Percentiles rank a stretch among this genome's conserved stretches.
Conservation (phyloP, 2,888 invertebrate species). For the Thyatira batis region DNA sequence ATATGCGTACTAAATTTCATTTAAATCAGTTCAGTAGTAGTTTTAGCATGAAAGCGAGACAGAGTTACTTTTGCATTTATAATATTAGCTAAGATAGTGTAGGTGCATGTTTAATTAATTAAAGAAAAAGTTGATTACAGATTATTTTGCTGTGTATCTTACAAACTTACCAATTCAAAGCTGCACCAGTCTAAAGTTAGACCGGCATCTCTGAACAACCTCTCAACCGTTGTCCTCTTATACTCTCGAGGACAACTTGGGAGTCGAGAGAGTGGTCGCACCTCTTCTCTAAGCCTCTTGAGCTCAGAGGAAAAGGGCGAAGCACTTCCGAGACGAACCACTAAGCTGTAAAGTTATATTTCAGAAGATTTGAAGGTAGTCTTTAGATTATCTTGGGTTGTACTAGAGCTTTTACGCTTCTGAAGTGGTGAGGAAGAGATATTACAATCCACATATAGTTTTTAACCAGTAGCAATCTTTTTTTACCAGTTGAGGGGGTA, state of each 20-base stretch:
- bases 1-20: too few species aligned
- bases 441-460: too few species aligned
- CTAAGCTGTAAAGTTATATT: slow-evolving; percentile 80
- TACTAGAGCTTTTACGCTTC: too few species aligned
- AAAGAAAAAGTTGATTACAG: too few species aligned
- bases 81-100: not conserved
- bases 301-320: slow-evolving; percentile 87
- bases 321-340: slow-evolving; percentile 90
- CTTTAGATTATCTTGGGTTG: too few species aligned
- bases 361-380: not conserved
- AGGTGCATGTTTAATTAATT: too few species aligned
- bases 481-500: too few species aligned
- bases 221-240: slow-evolving; percentile 92
- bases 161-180: slow-evolving; percentile 87
- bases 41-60: too few species aligned
- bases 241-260: slow-evolving; percentile 90
- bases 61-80: too few species aligned
- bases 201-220: slow-evolving; percentile 89
- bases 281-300: slow-evolving; percentile 88
- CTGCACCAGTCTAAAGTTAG: slow-evolving; percentile 95
- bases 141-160: not conserved
- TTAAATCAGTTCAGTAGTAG: too few species aligned
- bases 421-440: too few species aligned
- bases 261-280: slow-evolving; percentile 89
- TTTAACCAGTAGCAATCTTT: too few species aligned